Evolutionary conservation across 2,113 vertebrate species (phyloP).

Genomic region (Felis catus): DNA sequence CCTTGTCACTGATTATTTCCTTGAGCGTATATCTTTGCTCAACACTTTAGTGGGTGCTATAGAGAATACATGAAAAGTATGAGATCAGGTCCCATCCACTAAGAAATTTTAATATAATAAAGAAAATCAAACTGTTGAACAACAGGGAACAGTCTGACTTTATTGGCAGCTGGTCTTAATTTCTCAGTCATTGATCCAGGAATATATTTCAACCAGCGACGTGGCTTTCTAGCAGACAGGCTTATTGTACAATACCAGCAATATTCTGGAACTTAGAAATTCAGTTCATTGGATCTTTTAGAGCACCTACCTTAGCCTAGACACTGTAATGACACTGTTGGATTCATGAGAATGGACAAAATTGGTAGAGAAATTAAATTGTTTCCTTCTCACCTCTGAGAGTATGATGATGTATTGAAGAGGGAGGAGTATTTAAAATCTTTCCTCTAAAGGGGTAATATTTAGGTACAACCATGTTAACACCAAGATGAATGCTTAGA

Average conservation of each 20-base stretch:
- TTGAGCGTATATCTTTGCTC: not conserved
- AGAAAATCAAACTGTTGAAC: conserved; percentile 13
- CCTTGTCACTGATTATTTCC: not conserved
- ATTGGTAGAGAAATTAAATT: conserved; percentile 23
- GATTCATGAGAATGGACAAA: conserved; percentile 1
- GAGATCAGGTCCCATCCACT: not conserved
- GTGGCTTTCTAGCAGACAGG: not conserved
- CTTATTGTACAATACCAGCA: not conserved
- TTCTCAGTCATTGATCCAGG: conserved; percentile 26
- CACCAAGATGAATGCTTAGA: conserved; percentile 19
- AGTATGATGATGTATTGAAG: conserved; percentile 17
- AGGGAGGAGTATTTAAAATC: conserved; percentile 4
- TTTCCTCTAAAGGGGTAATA: not conserved
- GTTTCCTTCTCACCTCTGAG: conserved; percentile 28
- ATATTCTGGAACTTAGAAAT: not conserved
- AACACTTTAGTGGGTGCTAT: not conserved
- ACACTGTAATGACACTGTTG: not conserved
- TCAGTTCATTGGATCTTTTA: not conserved
- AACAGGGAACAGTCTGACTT: not conserved
- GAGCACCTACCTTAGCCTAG: not conserved
- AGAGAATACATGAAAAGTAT: not conserved
- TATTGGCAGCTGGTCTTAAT: conserved; percentile 23
- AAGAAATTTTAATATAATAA: conserved; percentile 17
- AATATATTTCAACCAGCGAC: conserved; percentile 20
- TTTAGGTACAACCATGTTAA: conserved; percentile 1